These are phyloP conservation scores for Brachionus plicatilis DNA, from an alignment of 1,140 invertebrate genomes.

Conservation along the genomic window DNA sequence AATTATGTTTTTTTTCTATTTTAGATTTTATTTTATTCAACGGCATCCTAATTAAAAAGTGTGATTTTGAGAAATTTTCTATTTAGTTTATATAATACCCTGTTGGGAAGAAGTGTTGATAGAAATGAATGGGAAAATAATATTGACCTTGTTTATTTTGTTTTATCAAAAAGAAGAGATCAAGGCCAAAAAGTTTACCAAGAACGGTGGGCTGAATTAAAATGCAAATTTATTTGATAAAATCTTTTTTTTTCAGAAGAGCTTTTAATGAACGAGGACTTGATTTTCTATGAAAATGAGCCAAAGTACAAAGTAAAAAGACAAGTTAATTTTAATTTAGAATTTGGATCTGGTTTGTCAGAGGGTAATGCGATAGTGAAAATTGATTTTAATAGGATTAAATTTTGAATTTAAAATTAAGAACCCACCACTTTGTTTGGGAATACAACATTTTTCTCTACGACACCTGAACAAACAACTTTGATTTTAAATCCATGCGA, in stretches of 20 bases:
- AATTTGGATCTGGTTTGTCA: neutral
- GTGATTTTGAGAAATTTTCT: neutral
- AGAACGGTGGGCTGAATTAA: neutral
- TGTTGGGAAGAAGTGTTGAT: neutral
- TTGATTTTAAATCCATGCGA: neutral
- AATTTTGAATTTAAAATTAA: neutral
- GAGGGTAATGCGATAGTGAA: neutral
- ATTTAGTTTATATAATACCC: neutral
- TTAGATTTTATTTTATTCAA: neutral
- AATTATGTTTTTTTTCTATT: slow-evolving; percentile 11
- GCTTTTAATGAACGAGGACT: neutral
- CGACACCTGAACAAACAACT: neutral
- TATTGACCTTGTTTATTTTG: slow-evolving; percentile 7
- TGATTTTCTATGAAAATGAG: slow-evolving; percentile 2
- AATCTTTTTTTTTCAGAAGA: neutral
- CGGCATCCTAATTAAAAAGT: neutral
- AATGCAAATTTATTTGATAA: neutral
- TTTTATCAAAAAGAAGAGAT: slow-evolving; percentile 20
- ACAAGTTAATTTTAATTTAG: neutral
- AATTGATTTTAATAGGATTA: neutral
- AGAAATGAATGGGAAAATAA: slow-evolving; percentile 24
- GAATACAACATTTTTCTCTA: neutral
- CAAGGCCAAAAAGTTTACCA: slow-evolving; percentile 1
- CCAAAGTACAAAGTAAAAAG: neutral
- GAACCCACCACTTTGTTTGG: neutral